A percentile compares a stretch with the other conserved stretches of the same genome.
Conservation (phyloP, 2,113 vertebrate genomes). For the Piliocolobus tephrosceles region DNA sequence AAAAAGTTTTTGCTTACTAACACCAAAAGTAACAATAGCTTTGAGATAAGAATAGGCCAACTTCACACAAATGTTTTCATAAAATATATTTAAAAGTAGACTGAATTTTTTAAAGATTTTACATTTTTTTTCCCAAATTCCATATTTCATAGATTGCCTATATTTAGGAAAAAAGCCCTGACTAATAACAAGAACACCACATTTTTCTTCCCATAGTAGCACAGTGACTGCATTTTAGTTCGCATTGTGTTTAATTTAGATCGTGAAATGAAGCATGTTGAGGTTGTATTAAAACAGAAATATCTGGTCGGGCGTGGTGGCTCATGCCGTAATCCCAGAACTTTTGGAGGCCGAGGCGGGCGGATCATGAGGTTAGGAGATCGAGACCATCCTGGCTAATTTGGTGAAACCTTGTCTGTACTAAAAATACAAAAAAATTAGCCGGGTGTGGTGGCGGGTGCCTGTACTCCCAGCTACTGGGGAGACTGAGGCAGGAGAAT, state of each 20-base stretch:
- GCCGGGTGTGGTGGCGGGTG: too few relatives aligned
- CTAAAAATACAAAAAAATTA: too few relatives aligned
- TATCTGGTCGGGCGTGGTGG: neutral
- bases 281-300: neutral
- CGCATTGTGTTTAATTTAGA: neutral
- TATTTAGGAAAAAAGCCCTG: neutral
- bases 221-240: neutral
- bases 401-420: too few relatives aligned
- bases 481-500: too few relatives aligned
- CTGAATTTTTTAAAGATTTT: neutral
- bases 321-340: too few relatives aligned
- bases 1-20: neutral
- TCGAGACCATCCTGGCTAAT: too few relatives aligned
- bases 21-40: neutral
- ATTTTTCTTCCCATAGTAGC: neutral
- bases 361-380: too few relatives aligned
- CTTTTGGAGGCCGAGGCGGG: too few relatives aligned
- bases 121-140: neutral
- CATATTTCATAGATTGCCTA: neutral
- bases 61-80: neutral
- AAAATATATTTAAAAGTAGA: neutral
- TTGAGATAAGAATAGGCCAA: neutral
- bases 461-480: too few relatives aligned
- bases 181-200: rapidly evolving
- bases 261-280: neutral